phyloP scores from a whole-genome alignment of 2,888 invertebrate genomes.

The Cacoxenus indagator region DNA sequence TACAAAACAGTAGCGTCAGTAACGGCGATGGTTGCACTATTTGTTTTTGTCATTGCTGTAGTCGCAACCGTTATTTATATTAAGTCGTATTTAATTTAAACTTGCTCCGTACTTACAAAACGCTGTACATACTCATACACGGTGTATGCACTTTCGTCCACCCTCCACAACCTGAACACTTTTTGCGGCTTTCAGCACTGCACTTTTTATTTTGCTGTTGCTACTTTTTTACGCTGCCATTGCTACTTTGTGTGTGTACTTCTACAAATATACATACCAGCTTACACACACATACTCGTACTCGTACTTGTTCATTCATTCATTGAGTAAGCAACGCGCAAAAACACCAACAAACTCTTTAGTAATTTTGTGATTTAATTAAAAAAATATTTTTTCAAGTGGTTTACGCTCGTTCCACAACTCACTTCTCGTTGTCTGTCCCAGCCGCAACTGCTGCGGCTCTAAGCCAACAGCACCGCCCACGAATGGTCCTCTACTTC shows the following conservation, averaged over 20 bases:
- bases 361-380: conserved; percentile 63
- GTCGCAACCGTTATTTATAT: conserved; percentile 17
- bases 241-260: background rate
- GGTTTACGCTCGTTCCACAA: conserved; percentile 62
- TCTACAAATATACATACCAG: background rate
- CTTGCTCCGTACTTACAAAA: conserved; percentile 8
- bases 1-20: background rate
- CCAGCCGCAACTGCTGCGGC: background rate
- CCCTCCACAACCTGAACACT: background rate
- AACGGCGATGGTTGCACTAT: background rate
- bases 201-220: background rate
- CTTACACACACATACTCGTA: too few species aligned
- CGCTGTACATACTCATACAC: background rate
- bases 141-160: background rate
- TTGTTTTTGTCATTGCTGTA: background rate
- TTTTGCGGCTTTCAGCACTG: conserved; percentile 11
- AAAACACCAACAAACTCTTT: conserved; percentile 47
- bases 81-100: conserved; percentile 25
- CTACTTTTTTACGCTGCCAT: background rate
- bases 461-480: conserved; percentile 1
- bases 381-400: conserved; percentile 65
- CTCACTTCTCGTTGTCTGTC: conserved; percentile 45
- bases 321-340: background rate
- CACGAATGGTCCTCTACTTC: conserved; percentile 19
- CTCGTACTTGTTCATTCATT: background rate